Conservation (phyloP, 2,888 invertebrate genomes). For the Gortyna flavago region DNA sequence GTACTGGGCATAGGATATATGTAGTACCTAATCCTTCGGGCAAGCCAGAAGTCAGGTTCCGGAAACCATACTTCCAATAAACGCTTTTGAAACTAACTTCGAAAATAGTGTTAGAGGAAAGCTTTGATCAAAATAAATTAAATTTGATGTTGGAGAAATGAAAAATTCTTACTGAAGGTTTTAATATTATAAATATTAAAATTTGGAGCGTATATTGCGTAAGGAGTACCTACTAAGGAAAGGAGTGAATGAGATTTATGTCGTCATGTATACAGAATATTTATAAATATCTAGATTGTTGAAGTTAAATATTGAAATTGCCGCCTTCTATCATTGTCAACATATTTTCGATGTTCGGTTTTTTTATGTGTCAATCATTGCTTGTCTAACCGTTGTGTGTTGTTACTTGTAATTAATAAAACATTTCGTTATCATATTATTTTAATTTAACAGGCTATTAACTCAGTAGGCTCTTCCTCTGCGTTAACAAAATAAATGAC, state of each 20-base stretch:
- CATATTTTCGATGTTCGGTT: neutral
- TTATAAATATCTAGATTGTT: neutral
- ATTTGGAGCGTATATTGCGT: neutral
- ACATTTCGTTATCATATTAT: neutral
- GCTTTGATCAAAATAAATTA: conserved; percentile 15
- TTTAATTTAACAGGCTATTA: neutral
- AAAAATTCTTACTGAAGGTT: conserved; percentile 4
- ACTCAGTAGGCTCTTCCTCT: neutral
- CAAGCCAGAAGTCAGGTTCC: conserved; percentile 43
- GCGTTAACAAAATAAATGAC: neutral
- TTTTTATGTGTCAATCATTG: neutral
- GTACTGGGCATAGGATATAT: conserved; percentile 15
- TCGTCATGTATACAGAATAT: neutral
- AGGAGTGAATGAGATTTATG: neutral
- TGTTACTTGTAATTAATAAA: too few species aligned
- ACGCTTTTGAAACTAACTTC: conserved; percentile 21
- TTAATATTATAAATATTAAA: conserved; percentile 4
- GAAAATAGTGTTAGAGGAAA: conserved; percentile 9
- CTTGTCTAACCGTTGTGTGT: neutral
- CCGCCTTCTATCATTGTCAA: neutral
- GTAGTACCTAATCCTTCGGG: conserved; percentile 50
- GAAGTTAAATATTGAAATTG: neutral
- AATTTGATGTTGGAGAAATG: conserved; percentile 13
- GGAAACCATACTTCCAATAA: conserved; percentile 34
- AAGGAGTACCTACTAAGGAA: neutral